Evolutionary conservation across 1,140 invertebrate species (phyloP).

Genomic region (Cydia fagiglandana): DNA sequence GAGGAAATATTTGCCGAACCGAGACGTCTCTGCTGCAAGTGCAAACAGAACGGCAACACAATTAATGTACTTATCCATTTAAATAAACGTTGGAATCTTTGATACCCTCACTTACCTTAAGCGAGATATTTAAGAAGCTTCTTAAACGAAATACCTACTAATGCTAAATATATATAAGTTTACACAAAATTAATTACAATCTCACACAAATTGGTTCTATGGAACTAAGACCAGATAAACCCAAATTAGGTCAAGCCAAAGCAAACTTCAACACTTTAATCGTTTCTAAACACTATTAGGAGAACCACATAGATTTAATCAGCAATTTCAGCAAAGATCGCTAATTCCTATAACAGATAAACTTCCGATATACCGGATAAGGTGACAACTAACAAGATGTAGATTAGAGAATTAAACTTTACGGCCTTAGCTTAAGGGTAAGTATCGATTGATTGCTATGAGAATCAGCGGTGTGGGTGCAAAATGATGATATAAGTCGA

Average conservation of each 20-base stretch:
- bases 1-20: conserved; percentile 38
- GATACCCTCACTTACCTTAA: not conserved
- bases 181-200: not conserved
- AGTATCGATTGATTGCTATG: conserved; percentile 29
- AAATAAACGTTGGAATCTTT: conserved; percentile 32
- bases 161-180: too few species aligned
- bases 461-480: conserved; percentile 44
- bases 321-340: conserved; percentile 55
- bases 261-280: conserved; percentile 57
- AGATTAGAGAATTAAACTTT: conserved; percentile 42
- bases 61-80: conserved; percentile 40
- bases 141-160: not conserved
- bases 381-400: conserved; percentile 38
- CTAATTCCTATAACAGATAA: conserved; percentile 57
- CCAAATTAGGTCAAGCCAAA: conserved; percentile 32
- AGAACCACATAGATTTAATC: conserved; percentile 65
- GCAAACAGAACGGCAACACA: conserved; percentile 31
- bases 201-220: conserved; percentile 29
- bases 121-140: not conserved
- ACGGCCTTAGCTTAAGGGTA: conserved; percentile 37
- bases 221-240: conserved; percentile 17
- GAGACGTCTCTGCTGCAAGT: conserved; percentile 34
- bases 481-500: conserved; percentile 46
- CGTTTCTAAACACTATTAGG: conserved; percentile 64
- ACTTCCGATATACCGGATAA: conserved; percentile 42